phyloP scores from a whole-genome alignment of 2,888 invertebrate genomes.

The Pherbina coryleti region DNA sequence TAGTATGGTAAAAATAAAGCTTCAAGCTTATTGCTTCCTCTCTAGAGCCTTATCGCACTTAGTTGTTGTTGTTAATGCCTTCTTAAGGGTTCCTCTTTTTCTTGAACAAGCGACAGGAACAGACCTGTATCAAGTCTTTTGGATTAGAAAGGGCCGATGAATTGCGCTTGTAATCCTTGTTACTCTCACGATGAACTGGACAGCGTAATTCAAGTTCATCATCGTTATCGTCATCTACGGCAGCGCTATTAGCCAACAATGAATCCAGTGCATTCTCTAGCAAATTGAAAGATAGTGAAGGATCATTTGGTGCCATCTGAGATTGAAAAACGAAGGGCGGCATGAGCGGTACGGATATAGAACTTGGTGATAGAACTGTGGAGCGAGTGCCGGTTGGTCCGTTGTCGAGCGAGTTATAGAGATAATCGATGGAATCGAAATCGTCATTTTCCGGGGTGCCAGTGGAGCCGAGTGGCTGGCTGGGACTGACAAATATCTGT shows the following conservation, averaged over 20 bases:
- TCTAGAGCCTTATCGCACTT: no score
- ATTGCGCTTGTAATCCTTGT: neutral
- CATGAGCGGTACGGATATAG: neutral
- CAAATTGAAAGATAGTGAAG: constrained; percentile 8
- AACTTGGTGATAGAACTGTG: neutral
- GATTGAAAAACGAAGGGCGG: constrained; percentile 22
- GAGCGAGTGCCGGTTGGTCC: neutral
- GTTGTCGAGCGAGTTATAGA: constrained; percentile 34
- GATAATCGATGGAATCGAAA: constrained; percentile 36
- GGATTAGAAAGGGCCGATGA: neutral
- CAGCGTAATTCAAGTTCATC: constrained; percentile 44
- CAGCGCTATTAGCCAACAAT: neutral
- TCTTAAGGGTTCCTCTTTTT: constrained; percentile 40
- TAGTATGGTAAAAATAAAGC: no score
- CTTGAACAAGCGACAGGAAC: constrained; percentile 50
- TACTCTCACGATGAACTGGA: constrained; percentile 46
- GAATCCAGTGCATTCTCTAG: constrained; percentile 33
- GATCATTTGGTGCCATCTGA: constrained; percentile 5
- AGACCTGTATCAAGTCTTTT: constrained; percentile 47
- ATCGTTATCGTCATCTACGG: constrained; percentile 16
- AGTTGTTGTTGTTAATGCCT: neutral
- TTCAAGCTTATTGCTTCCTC: no score
- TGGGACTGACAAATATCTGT: constrained; percentile 34
- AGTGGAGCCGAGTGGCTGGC: neutral
- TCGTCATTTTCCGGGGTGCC: constrained; percentile 22